A percentile compares a stretch with the other conserved stretches of the same genome.
These are phyloP conservation scores for Episyrphus balteatus DNA, from an alignment of 1,140 invertebrate species.

Conservation along the genomic window DNA sequence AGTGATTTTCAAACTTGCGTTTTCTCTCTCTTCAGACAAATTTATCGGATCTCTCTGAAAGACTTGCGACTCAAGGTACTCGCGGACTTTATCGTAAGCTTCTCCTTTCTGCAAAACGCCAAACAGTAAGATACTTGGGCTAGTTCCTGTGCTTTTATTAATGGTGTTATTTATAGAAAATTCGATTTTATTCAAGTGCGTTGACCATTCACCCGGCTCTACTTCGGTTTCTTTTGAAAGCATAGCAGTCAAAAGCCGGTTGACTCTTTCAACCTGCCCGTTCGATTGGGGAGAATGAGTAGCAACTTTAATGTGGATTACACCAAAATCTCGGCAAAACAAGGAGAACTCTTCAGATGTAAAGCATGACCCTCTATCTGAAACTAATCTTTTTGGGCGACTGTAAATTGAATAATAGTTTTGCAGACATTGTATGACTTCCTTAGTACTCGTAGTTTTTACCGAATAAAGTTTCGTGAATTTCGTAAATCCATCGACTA, in stretches of 20 bases:
- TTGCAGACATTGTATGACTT: constrained; percentile 15
- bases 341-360: constrained; percentile 9
- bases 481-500: constrained; percentile 27
- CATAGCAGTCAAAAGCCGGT: constrained; percentile 10
- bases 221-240: constrained; percentile 4
- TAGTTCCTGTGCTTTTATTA: constrained; percentile 9
- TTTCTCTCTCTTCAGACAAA: constrained; percentile 1
- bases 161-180: constrained; percentile 16
- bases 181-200: constrained; percentile 9
- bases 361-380: constrained; percentile 17
- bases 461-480: constrained; percentile 1
- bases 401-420: constrained; percentile 3
- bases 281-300: too few species aligned
- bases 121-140: constrained; percentile 12
- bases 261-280: constrained; percentile 15
- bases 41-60: background rate
- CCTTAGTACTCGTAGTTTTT: constrained; percentile 10
- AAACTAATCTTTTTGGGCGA: constrained; percentile 12
- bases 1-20: constrained; percentile 1
- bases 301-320: constrained; percentile 7
- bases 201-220: constrained; percentile 9
- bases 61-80: constrained; percentile 3
- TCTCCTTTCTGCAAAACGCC: background rate
- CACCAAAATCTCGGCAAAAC: constrained; percentile 9
- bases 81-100: constrained; percentile 3